Percentiles rank a stretch among this genome's conserved stretches.
phyloP scores from a whole-genome alignment of 1,140 invertebrate genomes.

The Pararge aegeria region DNA sequence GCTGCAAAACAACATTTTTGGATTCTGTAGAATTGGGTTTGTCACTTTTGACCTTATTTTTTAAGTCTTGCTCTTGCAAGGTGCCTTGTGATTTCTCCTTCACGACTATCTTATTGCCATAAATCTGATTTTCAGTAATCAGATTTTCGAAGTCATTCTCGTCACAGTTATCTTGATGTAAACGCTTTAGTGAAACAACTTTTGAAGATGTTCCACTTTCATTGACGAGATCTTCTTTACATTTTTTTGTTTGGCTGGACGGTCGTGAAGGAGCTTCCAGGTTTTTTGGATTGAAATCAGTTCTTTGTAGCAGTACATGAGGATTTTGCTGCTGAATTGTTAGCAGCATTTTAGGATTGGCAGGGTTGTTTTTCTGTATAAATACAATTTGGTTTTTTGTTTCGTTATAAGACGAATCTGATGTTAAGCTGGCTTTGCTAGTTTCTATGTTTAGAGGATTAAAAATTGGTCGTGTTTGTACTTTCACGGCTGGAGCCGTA shows the following conservation, averaged over 20 bases:
- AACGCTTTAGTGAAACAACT: constrained; percentile 70
- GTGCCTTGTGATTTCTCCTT: constrained; percentile 76
- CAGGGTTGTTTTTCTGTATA: constrained; percentile 60
- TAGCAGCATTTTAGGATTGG: constrained; percentile 64
- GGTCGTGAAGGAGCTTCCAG: constrained; percentile 68
- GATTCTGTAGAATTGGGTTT: constrained; percentile 41
- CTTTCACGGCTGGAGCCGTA: constrained; percentile 24
- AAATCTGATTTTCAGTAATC: constrained; percentile 79
- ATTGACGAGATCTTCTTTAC: constrained; percentile 55
- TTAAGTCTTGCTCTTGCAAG: constrained; percentile 65
- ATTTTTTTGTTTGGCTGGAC: constrained; percentile 57
- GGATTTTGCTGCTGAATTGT: constrained; percentile 63
- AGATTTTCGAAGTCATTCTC: constrained; percentile 79
- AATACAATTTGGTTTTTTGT: constrained; percentile 66
- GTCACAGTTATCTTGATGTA: constrained; percentile 73
- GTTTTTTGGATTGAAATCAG: constrained; percentile 68
- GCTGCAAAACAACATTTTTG: constrained; percentile 60
- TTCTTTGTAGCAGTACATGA: constrained; percentile 58
- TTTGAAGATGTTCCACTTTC: constrained; percentile 58
- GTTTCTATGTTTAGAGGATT: constrained; percentile 53
- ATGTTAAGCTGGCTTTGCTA: constrained; percentile 37
- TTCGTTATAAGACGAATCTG: constrained; percentile 44
- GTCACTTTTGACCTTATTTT: constrained; percentile 48
- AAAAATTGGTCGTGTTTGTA: constrained; percentile 36
- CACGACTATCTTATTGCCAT: constrained; percentile 79